Evolutionary conservation across 2,113 vertebrate genomes (phyloP).

Genomic region (Naja naja): DNA sequence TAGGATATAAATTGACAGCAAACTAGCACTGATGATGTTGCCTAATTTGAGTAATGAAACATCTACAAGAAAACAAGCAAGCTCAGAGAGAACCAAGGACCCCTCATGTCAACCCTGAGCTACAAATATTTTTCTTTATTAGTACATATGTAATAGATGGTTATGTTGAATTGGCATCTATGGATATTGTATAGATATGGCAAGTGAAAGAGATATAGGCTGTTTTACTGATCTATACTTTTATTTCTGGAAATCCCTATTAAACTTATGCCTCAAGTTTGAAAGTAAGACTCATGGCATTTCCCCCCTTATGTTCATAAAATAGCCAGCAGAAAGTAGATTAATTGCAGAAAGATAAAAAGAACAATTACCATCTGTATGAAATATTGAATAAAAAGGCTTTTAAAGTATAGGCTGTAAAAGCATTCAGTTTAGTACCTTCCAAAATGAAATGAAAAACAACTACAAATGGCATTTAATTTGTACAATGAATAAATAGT

Average conservation of each 20-base stretch:
- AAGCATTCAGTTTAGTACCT: not conserved
- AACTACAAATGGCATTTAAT: constrained; percentile 19
- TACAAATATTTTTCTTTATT: not conserved
- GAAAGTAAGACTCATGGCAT: not conserved
- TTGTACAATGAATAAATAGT: not conserved
- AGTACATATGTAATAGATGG: not conserved
- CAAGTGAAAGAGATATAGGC: not conserved
- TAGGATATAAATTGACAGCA: not conserved
- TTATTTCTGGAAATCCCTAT: not conserved
- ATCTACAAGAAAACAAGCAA: not conserved
- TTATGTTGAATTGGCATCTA: not conserved
- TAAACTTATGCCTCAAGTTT: not conserved
- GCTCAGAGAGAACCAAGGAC: not conserved
- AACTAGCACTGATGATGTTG: not conserved
- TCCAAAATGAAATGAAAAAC: constrained; percentile 2
- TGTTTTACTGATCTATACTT: not conserved
- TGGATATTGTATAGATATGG: not conserved
- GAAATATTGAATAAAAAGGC: not conserved
- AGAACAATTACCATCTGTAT: not conserved
- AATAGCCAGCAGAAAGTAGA: not conserved
- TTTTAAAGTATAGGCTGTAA: not conserved
- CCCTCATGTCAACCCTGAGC: not conserved
- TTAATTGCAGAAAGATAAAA: not conserved
- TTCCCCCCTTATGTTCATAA: not conserved
- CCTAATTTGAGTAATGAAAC: not conserved